A percentile compares a stretch with the other conserved stretches of the same genome.
Evolutionary conservation across 1,140 invertebrate genomes (phyloP).

Genomic region (Apis dorsata): DNA sequence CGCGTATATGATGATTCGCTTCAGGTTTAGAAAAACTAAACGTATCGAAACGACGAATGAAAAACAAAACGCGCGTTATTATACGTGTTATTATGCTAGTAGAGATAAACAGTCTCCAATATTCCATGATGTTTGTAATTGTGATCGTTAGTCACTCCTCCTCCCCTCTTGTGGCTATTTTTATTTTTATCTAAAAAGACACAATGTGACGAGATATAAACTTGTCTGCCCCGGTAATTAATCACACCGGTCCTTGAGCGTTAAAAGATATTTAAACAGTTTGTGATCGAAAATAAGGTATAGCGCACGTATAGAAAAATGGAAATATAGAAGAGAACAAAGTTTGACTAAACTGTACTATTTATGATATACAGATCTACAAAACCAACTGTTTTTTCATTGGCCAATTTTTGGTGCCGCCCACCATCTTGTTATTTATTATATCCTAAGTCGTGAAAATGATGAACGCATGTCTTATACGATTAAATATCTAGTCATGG

Average conservation of each 20-base stretch:
- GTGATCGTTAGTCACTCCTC: slow-evolving; percentile 61
- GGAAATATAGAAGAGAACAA: not conserved
- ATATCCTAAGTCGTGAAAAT: slow-evolving; percentile 47
- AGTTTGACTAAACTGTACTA: not conserved
- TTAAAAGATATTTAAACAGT: slow-evolving; percentile 25
- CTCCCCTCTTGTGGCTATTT: slow-evolving; percentile 14
- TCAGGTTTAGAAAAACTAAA: not conserved
- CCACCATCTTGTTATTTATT: slow-evolving; percentile 80
- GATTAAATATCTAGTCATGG: slow-evolving; percentile 80
- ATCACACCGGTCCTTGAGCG: not conserved
- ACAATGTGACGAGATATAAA: not conserved
- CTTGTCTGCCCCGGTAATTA: not conserved
- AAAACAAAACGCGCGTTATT: not conserved
- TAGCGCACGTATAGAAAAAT: slow-evolving; percentile 38
- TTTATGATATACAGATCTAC: not conserved
- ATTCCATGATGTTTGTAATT: slow-evolving; percentile 67
- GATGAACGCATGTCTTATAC: slow-evolving; percentile 70
- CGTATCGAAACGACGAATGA: slow-evolving; percentile 19
- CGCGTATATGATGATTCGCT: not conserved
- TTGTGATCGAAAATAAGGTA: slow-evolving; percentile 63
- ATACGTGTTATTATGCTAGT: slow-evolving; percentile 38
- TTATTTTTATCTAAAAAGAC: slow-evolving; percentile 31
- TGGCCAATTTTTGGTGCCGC: slow-evolving; percentile 75
- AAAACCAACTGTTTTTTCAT: slow-evolving; percentile 74
- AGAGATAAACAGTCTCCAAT: slow-evolving; percentile 62